Conservation (phyloP, 92 coral and sea anemone species). For the Zoanthus gigantus region DNA sequence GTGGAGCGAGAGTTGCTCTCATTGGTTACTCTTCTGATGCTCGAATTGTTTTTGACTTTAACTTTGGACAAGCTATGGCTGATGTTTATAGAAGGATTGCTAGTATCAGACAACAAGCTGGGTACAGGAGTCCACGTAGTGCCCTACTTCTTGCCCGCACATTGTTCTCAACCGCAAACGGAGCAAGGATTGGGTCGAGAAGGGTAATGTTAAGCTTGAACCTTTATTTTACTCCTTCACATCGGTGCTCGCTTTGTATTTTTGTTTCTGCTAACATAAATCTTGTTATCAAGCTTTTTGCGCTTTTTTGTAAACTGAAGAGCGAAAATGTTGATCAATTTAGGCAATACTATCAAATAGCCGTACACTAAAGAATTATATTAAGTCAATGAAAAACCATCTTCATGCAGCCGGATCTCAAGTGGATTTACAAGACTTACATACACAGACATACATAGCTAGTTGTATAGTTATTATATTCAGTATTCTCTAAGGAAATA, state of each 20-base stretch:
- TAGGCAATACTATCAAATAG: too few species aligned
- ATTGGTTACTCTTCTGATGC: conserved; percentile 26
- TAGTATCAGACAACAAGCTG: not conserved
- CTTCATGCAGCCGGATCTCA: too few species aligned
- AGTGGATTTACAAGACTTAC: too few species aligned
- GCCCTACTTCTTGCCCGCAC: conserved; percentile 24
- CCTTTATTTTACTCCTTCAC: not conserved
- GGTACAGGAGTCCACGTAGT: conserved; percentile 9
- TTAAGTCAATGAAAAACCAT: too few species aligned
- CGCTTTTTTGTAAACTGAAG: too few species aligned
- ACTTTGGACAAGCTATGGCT: conserved; percentile 14
- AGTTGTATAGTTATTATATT: too few species aligned
- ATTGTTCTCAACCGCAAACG: conserved; percentile 5
- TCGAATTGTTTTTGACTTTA: conserved; percentile 1
- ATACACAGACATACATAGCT: too few species aligned
- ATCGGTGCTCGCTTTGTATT: not conserved
- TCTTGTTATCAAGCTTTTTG: too few species aligned
- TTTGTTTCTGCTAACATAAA: too few species aligned
- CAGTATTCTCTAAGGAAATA: too few species aligned
- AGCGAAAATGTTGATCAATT: too few species aligned
- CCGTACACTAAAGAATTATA: too few species aligned
- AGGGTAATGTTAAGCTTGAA: not conserved
- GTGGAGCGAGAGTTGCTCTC: conserved; percentile 31
- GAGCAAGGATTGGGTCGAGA: conserved; percentile 22
- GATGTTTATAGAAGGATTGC: not conserved